These are phyloP conservation scores for Bombyx mandarina DNA, from an alignment of 1,140 invertebrate species.

Conservation along the genomic window DNA sequence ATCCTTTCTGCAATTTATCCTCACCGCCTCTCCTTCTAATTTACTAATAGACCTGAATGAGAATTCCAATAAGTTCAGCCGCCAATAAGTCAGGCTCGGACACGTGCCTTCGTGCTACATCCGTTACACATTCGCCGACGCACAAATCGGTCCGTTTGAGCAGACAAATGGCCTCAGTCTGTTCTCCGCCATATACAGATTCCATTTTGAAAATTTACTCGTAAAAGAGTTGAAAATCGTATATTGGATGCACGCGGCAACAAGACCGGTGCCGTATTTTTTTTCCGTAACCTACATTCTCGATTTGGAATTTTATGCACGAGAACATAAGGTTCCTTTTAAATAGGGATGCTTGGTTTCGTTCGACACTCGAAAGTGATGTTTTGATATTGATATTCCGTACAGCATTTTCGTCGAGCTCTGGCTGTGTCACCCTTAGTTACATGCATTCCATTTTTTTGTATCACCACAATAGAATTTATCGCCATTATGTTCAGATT, in stretches of 20 bases:
- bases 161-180: slow-evolving; percentile 61
- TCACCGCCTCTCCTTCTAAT: slow-evolving; percentile 18
- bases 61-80: slow-evolving; percentile 32
- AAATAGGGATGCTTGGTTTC: slow-evolving; percentile 5
- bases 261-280: slow-evolving; percentile 28
- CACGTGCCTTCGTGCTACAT: slow-evolving; percentile 53
- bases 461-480: slow-evolving; percentile 40
- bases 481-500: slow-evolving; percentile 22
- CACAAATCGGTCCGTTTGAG: slow-evolving; percentile 67
- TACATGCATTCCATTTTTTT: slow-evolving; percentile 3
- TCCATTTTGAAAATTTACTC: slow-evolving; percentile 59
- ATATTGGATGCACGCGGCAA: slow-evolving; percentile 34
- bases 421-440: slow-evolving; percentile 32
- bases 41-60: slow-evolving; percentile 45
- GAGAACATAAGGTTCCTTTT: slow-evolving; percentile 9
- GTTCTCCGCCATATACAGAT: slow-evolving; percentile 39
- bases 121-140: slow-evolving; percentile 58
- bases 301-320: slow-evolving; percentile 8
- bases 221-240: slow-evolving; percentile 50
- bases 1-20: not conserved
- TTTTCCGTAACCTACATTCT: slow-evolving; percentile 21
- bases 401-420: slow-evolving; percentile 32
- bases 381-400: slow-evolving; percentile 28
- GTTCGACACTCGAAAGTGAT: slow-evolving; percentile 27
- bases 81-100: slow-evolving; percentile 55